phyloP scores from a whole-genome alignment of 2,888 invertebrate genomes.

The Stegana nigrithorax region DNA sequence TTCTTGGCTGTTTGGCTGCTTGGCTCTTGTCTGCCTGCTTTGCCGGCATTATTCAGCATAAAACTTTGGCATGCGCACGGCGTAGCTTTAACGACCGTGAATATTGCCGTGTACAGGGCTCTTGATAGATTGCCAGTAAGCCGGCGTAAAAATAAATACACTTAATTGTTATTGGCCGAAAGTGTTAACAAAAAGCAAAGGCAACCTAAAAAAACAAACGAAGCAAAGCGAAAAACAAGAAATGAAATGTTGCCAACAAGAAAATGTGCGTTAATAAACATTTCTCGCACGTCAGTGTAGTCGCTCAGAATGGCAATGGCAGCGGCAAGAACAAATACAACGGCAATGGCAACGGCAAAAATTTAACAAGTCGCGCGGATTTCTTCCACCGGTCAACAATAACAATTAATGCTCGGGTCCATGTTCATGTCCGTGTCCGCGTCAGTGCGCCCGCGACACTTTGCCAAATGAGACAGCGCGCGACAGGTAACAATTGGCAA shows the following conservation, averaged over 20 bases:
- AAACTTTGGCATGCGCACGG: not conserved
- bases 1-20: not conserved
- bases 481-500: not conserved
- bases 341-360: too few relatives aligned
- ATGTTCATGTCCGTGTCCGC: too few relatives aligned
- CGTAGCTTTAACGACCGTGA: not conserved
- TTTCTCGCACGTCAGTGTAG: too few relatives aligned
- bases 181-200: not conserved
- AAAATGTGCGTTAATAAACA: constrained; percentile 6
- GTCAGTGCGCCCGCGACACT: too few relatives aligned
- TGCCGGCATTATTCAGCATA: not conserved
- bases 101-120: too few relatives aligned
- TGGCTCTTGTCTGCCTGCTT: not conserved
- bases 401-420: not conserved
- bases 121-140: too few relatives aligned
- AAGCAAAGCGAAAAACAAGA: not conserved
- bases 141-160: constrained; percentile 12
- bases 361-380: too few relatives aligned
- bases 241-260: not conserved
- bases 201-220: not conserved
- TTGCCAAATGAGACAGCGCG: not conserved
- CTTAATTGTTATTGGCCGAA: constrained; percentile 6
- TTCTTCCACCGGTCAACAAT: too few relatives aligned
- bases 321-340: too few relatives aligned
- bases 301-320: too few relatives aligned